Evolutionary conservation across 2,113 vertebrate species (phyloP).

Genomic region (Bubalus kerabau): DNA sequence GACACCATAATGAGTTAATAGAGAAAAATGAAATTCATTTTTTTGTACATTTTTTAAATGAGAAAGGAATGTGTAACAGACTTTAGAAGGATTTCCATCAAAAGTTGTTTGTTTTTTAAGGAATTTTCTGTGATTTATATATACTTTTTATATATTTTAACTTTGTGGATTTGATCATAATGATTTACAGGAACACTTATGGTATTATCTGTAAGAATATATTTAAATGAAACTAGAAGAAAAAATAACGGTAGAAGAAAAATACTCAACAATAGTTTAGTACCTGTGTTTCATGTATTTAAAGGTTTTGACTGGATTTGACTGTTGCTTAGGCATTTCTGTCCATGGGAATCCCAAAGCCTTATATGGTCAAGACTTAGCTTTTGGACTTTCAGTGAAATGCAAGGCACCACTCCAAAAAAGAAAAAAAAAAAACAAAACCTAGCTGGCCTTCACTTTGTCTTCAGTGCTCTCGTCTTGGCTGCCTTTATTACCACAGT

Average conservation of each 20-base stretch:
- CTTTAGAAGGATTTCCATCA: not conserved
- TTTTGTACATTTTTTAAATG: not conserved
- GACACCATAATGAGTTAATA: not conserved
- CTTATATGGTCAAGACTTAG: constrained; percentile 92
- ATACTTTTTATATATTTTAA: not conserved
- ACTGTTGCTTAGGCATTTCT: constrained; percentile 80
- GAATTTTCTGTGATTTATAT: not conserved
- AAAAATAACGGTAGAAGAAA: not conserved
- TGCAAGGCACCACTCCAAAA: constrained; percentile 82
- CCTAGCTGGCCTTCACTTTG: constrained; percentile 80
- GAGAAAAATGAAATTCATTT: not conserved
- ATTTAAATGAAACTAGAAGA: constrained; percentile 11
- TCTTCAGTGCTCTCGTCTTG: constrained; percentile 75
- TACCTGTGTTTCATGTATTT: constrained; percentile 4
- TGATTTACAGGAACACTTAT: not conserved
- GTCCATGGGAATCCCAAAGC: constrained; percentile 92
- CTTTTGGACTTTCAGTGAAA: constrained; percentile 82
- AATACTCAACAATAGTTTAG: not conserved
- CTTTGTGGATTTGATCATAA: not conserved
- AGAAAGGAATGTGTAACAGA: not conserved
- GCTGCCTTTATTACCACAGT: constrained; percentile 77
- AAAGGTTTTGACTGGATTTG: constrained; percentile 56
- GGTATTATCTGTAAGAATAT: not conserved
- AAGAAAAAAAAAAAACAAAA: not conserved
- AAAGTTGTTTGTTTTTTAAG: not conserved